These are phyloP conservation scores for Ciconia nigra DNA, from an alignment of 2,797 vertebrate species.

Conservation along the genomic window DNA sequence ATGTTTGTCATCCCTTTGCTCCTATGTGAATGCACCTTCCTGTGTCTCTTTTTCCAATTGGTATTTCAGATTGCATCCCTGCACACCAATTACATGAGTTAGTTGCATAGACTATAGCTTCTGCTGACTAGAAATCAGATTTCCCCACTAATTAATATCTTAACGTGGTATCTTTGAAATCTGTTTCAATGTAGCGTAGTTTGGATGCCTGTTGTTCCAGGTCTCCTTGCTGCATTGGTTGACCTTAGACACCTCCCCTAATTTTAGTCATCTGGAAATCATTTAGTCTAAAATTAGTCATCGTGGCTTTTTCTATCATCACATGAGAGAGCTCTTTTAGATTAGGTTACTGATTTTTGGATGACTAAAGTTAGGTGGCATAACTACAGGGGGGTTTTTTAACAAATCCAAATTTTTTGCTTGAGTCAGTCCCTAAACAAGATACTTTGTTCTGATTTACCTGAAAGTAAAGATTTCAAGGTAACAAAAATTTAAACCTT, in stretches of 20 bases:
- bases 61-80: constrained; percentile 21
- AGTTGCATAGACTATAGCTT: neutral
- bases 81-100: neutral
- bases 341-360: neutral
- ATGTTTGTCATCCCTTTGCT: constrained; percentile 29
- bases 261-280: neutral
- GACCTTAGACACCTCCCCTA: neutral
- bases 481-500: neutral
- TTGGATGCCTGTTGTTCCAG: neutral
- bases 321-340: neutral
- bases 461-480: neutral
- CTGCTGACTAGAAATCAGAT: neutral
- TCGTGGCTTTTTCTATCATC: neutral
- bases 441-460: neutral
- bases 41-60: neutral
- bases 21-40: neutral
- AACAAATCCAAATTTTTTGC: neutral
- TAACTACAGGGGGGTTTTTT: neutral
- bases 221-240: neutral
- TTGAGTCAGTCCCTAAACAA: neutral
- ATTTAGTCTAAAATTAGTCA: neutral
- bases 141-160: neutral
- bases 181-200: neutral
- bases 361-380: neutral
- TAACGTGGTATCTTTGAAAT: neutral